Percentiles rank a stretch among this genome's conserved stretches.
Conservation (phyloP, 2,113 vertebrate species). For the Heterocephalus glaber region DNA sequence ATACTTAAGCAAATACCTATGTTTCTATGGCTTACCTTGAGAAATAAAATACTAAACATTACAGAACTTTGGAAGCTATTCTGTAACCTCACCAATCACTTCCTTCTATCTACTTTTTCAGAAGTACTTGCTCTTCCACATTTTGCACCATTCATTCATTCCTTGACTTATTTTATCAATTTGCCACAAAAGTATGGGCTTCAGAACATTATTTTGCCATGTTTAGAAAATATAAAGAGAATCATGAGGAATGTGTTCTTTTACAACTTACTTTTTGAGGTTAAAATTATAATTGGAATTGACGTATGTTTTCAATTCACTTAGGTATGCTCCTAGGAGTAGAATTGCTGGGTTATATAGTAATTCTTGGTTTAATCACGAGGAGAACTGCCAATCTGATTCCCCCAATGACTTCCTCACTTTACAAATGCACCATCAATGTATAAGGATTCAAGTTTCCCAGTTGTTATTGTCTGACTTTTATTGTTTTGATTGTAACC, state of each 20-base stretch:
- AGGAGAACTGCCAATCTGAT: neutral
- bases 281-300: neutral
- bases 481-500: neutral
- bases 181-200: neutral
- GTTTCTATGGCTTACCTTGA: neutral
- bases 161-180: neutral
- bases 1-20: neutral
- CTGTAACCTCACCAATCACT: neutral
- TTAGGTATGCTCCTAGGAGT: neutral
- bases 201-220: neutral
- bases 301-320: neutral
- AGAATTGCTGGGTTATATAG: neutral
- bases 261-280: neutral
- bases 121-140: neutral
- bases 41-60: neutral
- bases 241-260: neutral
- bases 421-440: neutral
- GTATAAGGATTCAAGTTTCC: neutral
- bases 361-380: neutral
- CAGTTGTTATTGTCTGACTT: neutral
- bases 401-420: neutral
- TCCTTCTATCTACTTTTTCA: neutral
- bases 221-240: conserved; percentile 13
- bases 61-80: neutral
- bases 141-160: neutral